Percentiles rank a stretch among this genome's conserved stretches.
phyloP scores from a whole-genome alignment of 2,113 vertebrate genomes.

The Triplophysa tibetana region DNA sequence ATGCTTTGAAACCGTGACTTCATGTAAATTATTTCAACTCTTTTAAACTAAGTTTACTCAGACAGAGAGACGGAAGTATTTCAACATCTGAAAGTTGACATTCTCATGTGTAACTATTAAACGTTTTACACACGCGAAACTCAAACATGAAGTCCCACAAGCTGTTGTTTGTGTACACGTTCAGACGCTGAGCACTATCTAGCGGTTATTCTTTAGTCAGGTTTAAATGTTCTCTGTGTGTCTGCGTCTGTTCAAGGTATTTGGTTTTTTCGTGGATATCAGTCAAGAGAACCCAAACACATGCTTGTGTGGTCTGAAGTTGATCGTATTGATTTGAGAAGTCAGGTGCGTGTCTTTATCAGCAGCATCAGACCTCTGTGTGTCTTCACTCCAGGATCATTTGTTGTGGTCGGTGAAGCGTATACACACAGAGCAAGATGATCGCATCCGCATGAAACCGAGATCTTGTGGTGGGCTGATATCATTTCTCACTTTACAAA shows the following conservation, averaged over 20 bases:
- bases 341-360: slow-evolving; percentile 26
- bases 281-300: background rate
- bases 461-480: slow-evolving; percentile 68
- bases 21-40: too few relatives aligned
- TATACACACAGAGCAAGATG: slow-evolving; percentile 69
- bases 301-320: background rate
- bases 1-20: too few relatives aligned
- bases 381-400: slow-evolving; percentile 55
- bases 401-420: slow-evolving; percentile 69
- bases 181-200: background rate
- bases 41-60: too few relatives aligned
- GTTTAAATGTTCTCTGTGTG: slow-evolving; percentile 16
- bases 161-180: background rate
- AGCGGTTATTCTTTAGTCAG: slow-evolving; percentile 44
- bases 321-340: slow-evolving; percentile 15
- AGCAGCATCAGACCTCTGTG: slow-evolving; percentile 12
- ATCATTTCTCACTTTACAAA: slow-evolving; percentile 79
- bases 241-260: slow-evolving; percentile 32
- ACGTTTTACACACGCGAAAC: background rate
- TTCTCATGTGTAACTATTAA: background rate
- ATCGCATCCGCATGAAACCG: slow-evolving; percentile 72
- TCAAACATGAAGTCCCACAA: background rate
- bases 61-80: too few relatives aligned
- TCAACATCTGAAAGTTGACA: background rate
- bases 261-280: too few relatives aligned